Evolutionary conservation across 2,797 vertebrate genomes (phyloP).

Genomic region (Typhlichthys subterraneus): DNA sequence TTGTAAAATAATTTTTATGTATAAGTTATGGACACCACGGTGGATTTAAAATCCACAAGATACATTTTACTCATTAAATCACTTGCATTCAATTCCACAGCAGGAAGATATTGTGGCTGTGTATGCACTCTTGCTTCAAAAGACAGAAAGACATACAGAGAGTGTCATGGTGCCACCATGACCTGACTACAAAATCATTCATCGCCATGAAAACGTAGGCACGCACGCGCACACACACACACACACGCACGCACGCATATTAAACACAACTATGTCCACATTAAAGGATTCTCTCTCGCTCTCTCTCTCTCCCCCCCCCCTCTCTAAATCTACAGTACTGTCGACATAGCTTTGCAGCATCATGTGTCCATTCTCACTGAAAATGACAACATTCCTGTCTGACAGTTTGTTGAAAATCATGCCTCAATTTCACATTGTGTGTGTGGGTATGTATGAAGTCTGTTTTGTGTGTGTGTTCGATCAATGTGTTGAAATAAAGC

Average conservation of each 20-base stretch:
- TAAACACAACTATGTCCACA: neutral
- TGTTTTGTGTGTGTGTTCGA: neutral
- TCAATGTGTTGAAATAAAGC: neutral
- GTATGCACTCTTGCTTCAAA: constrained; percentile 34
- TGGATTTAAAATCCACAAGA: too few relatives aligned
- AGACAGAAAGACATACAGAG: constrained; percentile 17
- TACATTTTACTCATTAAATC: too few relatives aligned
- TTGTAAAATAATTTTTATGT: too few relatives aligned
- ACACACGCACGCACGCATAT: constrained; percentile 7
- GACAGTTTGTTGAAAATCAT: constrained; percentile 39
- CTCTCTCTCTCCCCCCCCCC: neutral
- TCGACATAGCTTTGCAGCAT: neutral
- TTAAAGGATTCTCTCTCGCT: neutral
- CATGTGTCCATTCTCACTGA: neutral
- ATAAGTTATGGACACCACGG: too few relatives aligned
- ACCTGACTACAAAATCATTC: constrained; percentile 50
- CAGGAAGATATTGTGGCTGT: constrained; percentile 41
- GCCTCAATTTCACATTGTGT: constrained; percentile 32
- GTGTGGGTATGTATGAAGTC: neutral
- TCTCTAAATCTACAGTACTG: neutral
- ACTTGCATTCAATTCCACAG: too few relatives aligned
- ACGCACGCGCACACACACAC: constrained; percentile 9
- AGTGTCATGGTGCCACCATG: constrained; percentile 37
- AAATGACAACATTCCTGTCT: constrained; percentile 26
- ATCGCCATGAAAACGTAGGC: constrained; percentile 7